Base-by-base conservation (phyloP, 2,888 invertebrate genomes). In the Andrena chrysosceles region DNA sequence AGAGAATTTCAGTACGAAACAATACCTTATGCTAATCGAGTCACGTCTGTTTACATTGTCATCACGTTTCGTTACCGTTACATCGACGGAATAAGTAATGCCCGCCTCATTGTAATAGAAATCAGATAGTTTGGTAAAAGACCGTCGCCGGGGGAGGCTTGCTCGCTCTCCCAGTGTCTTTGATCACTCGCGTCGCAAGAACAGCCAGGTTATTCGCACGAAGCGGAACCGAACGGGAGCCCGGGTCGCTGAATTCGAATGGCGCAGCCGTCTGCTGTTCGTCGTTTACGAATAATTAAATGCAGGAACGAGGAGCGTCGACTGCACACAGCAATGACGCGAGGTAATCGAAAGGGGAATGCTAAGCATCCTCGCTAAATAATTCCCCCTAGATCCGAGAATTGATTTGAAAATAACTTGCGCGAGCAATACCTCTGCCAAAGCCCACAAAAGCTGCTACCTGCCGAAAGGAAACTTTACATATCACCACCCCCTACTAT, bases 31-130 rank as follows among this genome's bases (percentile, higher is more conserved):
- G 88, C 84, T 85, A 88, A 88, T 88, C 85, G 87, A 87, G 88
- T 87, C 88, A 88, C 88, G 88, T 88, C 82, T 81, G 81, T 88
- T 87, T 88, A 81, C 87, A 88, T 71, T 87, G 88, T 87, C 88
- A 88, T 87, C 88, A 85, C 88, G 88, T 88, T 82, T 83, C 85
- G 88, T 88, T 88, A 87, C 84, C 85, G 87, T 87, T 88, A 84
- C 88, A 81, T 85, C 85, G 77, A 54, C 85, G 76, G 86, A 88
- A 88, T 88, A 88, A 87, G 77, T 81, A 86, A 86, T 85, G 77
- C 70, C 81, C 42, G 75, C 56, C 77, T 69, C 73, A 72, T 80
- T 77, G 82, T 87, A 85, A 87, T 81, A 84, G 87, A 87, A 87
- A 87, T 78, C 84, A 85, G 85, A 88, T 87, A 85, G 85, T 84